Evolutionary conservation across 2,888 invertebrate species (phyloP), one percentile per base, ranked within the genome.

Genomic region (Andrena bucephala): DNA sequence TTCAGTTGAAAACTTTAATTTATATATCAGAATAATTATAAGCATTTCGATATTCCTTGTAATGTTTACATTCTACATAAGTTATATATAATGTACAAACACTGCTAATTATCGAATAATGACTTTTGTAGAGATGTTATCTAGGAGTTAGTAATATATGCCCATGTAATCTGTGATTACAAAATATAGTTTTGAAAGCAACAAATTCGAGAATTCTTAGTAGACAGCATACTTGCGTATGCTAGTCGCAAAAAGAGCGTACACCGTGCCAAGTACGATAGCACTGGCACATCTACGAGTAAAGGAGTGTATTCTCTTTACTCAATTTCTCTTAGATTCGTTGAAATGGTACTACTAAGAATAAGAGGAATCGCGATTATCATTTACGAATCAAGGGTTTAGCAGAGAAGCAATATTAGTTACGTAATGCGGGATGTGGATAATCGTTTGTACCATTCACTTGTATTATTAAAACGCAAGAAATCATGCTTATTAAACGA

Each of bases 101-200:
- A 76, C 36, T 73, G 74, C 62, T 77, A 66, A 60, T 76, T 83
- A 76, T 13, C 16, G 75, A 68, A 59, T 65, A 68, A 80, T 68
- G 52, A 81, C 62, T 85, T 85, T 87, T 85, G 82, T 85, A 85
- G 87, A 75, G 50, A 72, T 79, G 68, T 78, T 81, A 73, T 81
- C 59, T 87, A 86, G 77, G 33, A 59, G 72, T 80, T 71, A 79
- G 74, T 69, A 77, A 85, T 74, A 42, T 42, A 80, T 33, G 77
- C 62, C 63, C 57, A 68, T 82, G 77, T 87, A 87, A 85, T 87
- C 80, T 87, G 75, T 87, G 87, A 87, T 86, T 86, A 85, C 80
- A 72, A 75, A 81, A 78, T 81, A 65, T 85, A 87, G 69, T 79
- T 75, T 87, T 70, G 57, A 85, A 80, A 79, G 48, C 66, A 52